Conservation (phyloP, 2,888 invertebrate genomes). For the Himalopsyche japonica region DNA sequence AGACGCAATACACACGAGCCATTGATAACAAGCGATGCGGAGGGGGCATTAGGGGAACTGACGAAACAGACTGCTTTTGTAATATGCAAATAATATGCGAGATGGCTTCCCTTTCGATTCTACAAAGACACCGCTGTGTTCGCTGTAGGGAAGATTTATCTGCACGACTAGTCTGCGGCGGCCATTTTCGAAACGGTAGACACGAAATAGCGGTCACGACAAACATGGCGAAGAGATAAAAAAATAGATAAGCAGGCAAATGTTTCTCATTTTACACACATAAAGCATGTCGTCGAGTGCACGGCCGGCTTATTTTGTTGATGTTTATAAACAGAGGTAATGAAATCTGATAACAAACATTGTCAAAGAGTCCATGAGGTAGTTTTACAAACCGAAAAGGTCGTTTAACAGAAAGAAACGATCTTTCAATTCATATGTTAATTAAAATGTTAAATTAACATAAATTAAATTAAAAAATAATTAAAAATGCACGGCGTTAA, state of each 20-base stretch:
- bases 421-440: no score
- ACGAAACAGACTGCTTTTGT: slow-evolving; percentile 1
- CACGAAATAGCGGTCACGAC: slow-evolving; percentile 26
- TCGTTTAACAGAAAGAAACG: no score
- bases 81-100: slow-evolving; percentile 21
- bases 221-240: slow-evolving; percentile 29
- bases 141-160: slow-evolving; percentile 3
- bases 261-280: background rate
- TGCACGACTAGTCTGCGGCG: background rate
- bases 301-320: background rate
- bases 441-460: no score
- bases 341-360: no score
- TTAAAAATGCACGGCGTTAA: no score
- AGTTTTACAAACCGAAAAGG: no score
- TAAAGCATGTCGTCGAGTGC: background rate
- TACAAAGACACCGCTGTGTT: slow-evolving; percentile 20
- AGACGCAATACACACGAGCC: no score
- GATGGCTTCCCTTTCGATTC: slow-evolving; percentile 2
- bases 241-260: slow-evolving; percentile 23
- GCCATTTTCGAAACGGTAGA: slow-evolving; percentile 2
- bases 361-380: no score
- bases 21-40: background rate
- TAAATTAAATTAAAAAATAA: no score
- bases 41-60: background rate
- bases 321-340: no score